Conservation (phyloP, 2,888 invertebrate species). For the Acronicta leporina region DNA sequence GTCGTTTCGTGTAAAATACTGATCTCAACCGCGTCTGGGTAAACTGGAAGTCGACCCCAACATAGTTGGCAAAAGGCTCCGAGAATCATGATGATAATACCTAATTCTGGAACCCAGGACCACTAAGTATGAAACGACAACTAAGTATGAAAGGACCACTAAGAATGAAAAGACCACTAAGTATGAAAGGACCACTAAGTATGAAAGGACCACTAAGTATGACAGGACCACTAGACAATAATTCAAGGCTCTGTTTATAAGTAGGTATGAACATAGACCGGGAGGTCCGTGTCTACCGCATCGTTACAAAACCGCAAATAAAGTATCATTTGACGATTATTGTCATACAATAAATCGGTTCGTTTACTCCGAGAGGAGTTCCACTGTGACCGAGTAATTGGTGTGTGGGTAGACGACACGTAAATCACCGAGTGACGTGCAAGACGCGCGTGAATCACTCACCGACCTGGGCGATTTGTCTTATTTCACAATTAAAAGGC, state of each 20-base stretch:
- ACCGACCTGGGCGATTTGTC: constrained; percentile 53
- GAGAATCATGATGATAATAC: no score
- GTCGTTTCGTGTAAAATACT: no score
- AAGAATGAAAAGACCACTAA: no score
- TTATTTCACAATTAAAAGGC: constrained; percentile 33
- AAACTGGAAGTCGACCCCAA: no score
- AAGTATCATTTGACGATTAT: constrained; percentile 50
- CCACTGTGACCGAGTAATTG: constrained; percentile 33
- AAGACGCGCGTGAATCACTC: constrained; percentile 76
- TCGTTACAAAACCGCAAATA: constrained; percentile 36
- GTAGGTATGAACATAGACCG: background rate
- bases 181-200: no score
- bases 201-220: no score
- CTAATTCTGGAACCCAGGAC: no score
- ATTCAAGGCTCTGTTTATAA: background rate
- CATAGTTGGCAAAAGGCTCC: no score
- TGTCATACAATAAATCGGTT: constrained; percentile 50
- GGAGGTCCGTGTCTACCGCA: constrained; percentile 29
- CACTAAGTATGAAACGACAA: no score
- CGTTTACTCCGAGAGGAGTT: constrained; percentile 14
- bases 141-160: no score
- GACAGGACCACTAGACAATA: no score
- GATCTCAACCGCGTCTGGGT: no score
- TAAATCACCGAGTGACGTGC: constrained; percentile 77
- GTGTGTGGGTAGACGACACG: constrained; percentile 58